Evolutionary conservation across 2,113 vertebrate genomes (phyloP).

Genomic region (Cyphomyrus plagiostoma): DNA sequence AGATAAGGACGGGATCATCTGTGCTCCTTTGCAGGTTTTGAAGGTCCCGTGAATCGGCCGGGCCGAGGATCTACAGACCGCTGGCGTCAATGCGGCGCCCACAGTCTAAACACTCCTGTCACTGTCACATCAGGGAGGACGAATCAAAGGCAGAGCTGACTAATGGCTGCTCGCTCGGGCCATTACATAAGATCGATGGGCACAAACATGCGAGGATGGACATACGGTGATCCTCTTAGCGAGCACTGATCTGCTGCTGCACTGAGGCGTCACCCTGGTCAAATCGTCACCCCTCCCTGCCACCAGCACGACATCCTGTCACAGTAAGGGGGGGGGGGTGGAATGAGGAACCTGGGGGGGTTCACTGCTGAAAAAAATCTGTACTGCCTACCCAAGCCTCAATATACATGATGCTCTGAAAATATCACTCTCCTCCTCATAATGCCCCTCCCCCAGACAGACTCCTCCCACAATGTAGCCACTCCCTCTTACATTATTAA

Average conservation of each 20-base stretch:
- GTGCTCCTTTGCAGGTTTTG: not conserved
- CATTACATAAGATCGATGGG: slow-evolving; percentile 37
- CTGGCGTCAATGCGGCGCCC: not conserved
- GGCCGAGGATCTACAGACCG: not conserved
- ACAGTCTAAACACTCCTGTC: not conserved
- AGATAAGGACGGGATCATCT: not conserved
- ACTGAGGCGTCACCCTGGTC: not conserved
- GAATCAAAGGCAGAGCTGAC: slow-evolving; percentile 16
- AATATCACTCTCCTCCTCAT: not conserved
- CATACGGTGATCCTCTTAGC: slow-evolving; percentile 40
- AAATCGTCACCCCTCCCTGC: slow-evolving; percentile 16
- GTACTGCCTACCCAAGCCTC: not conserved
- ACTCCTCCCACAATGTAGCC: not conserved
- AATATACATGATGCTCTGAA: not conserved
- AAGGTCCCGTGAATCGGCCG: not conserved
- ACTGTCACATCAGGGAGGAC: not conserved
- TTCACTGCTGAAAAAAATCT: not conserved
- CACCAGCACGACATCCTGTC: not conserved
- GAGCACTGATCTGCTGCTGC: slow-evolving; percentile 34
- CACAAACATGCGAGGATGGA: slow-evolving; percentile 18
- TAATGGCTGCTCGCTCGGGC: slow-evolving; percentile 10
- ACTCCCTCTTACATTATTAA: not conserved
- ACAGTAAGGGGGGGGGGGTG: not conserved
- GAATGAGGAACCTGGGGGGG: not conserved
- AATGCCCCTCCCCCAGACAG: not conserved